A percentile compares a stretch with the other conserved stretches of the same genome.
Conservation (phyloP, 2,888 invertebrate species). For the Encarsia formosa region DNA sequence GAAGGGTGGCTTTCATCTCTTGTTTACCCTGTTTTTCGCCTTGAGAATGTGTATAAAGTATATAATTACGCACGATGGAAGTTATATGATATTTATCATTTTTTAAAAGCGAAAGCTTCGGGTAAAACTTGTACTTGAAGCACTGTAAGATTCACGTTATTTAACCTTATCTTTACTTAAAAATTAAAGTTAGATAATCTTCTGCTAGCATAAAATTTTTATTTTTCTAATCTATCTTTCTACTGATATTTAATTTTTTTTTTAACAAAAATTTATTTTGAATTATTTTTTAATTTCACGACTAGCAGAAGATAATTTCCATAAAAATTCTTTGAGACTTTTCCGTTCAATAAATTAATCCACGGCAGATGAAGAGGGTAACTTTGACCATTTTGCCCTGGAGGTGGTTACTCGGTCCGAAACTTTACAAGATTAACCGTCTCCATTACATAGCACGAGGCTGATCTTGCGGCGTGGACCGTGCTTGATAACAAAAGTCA, state of each 20-base stretch:
- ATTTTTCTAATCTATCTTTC: no score
- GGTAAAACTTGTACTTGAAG: no score
- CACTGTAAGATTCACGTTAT: no score
- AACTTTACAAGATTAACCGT: slow-evolving; percentile 26
- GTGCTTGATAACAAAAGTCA: no score
- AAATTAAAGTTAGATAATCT: no score
- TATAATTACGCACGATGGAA: slow-evolving; percentile 5
- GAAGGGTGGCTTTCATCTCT: slow-evolving; percentile 11
- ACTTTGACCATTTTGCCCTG: slow-evolving; percentile 17
- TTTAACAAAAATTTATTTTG: no score
- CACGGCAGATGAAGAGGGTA: slow-evolving; percentile 4
- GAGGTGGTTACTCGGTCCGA: background rate
- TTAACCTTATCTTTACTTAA: no score
- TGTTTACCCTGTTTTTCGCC: slow-evolving; percentile 6
- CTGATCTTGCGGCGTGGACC: slow-evolving; percentile 7
- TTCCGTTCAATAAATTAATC: slow-evolving; percentile 14
- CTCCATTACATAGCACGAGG: slow-evolving; percentile 13
- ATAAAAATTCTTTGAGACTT: no score
- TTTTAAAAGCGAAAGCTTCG: background rate
- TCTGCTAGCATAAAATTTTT: no score
- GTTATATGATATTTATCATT: slow-evolving; percentile 8
- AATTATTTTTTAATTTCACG: no score
- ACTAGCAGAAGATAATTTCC: background rate
- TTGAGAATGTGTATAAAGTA: slow-evolving; percentile 1
- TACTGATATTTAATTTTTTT: no score